Conservation (phyloP, 2,113 vertebrate species). For the Melanerpes aurifrons region DNA sequence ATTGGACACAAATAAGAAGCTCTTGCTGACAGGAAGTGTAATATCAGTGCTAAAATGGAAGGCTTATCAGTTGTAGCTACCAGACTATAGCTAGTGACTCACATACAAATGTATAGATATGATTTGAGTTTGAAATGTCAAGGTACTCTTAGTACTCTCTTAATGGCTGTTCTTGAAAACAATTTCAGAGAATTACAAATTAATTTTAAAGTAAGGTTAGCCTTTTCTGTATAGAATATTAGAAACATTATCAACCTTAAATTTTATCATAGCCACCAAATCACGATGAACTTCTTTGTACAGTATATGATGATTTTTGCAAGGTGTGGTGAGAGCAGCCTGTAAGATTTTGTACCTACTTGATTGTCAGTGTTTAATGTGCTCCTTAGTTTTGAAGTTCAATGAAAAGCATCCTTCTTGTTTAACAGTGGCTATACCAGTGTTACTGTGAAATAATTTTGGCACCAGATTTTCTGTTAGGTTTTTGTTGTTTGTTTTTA, state of each 20-base stretch:
- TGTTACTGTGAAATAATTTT: background rate
- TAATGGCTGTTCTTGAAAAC: background rate
- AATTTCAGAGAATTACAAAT: background rate
- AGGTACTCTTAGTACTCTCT: background rate
- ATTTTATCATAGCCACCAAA: background rate
- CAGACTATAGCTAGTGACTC: background rate
- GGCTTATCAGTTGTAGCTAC: background rate
- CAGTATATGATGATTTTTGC: background rate
- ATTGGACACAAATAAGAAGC: background rate
- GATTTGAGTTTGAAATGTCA: background rate
- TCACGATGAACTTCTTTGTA: background rate
- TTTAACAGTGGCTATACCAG: background rate
- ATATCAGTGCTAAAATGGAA: background rate
- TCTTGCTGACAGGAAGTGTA: background rate
- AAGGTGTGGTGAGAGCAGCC: background rate
- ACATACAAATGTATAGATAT: background rate
- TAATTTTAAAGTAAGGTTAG: background rate
- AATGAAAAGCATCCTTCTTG: background rate
- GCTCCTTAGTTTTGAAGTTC: background rate
- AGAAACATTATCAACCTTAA: background rate
- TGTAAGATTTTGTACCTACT: background rate
- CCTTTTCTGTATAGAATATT: background rate
- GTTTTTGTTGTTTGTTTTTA: background rate
- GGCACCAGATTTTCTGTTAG: background rate
- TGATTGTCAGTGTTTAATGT: background rate